Conservation (phyloP, 1,140 invertebrate genomes). For the Drosophila bocqueti region DNA sequence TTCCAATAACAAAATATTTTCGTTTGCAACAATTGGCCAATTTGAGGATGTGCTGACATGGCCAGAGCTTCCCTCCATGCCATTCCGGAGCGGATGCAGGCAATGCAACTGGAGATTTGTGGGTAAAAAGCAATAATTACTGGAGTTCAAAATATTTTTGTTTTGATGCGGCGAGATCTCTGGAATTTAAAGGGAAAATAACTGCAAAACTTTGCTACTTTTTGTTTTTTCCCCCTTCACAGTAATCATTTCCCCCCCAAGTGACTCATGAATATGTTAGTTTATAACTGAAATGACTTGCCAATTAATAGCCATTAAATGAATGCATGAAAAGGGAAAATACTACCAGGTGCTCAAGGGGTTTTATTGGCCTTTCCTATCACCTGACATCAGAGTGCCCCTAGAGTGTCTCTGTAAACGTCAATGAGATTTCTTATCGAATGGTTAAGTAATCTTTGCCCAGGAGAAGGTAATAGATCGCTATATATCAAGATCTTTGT, state of each 20-base stretch:
- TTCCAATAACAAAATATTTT: constrained; percentile 57
- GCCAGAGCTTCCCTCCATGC: constrained; percentile 8
- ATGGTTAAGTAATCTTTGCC: constrained; percentile 14
- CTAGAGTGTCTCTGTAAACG: constrained; percentile 7
- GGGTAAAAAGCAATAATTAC: constrained; percentile 51
- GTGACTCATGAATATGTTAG: constrained; percentile 12
- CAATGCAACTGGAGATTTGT: constrained; percentile 57
- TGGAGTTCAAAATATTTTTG: constrained; percentile 4
- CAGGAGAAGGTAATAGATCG: neutral
- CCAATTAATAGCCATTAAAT: neutral
- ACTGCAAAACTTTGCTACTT: neutral
- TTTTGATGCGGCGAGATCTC: constrained; percentile 1
- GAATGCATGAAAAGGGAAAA: constrained; percentile 8
- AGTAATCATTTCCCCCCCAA: neutral
- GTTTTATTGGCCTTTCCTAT: neutral
- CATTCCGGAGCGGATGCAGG: constrained; percentile 48
- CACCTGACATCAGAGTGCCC: constrained; percentile 16
- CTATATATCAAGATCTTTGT: constrained; percentile 30
- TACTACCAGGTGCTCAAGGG: neutral
- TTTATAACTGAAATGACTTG: neutral
- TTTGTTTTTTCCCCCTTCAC: neutral
- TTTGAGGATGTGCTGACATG: constrained; percentile 34
- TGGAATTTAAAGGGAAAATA: constrained; percentile 1
- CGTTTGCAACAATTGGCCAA: constrained; percentile 44
- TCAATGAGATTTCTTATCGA: constrained; percentile 30